These are phyloP conservation scores for Petrolisthes manimaculis DNA, from an alignment of 2,888 invertebrate genomes.

Conservation along the genomic window DNA sequence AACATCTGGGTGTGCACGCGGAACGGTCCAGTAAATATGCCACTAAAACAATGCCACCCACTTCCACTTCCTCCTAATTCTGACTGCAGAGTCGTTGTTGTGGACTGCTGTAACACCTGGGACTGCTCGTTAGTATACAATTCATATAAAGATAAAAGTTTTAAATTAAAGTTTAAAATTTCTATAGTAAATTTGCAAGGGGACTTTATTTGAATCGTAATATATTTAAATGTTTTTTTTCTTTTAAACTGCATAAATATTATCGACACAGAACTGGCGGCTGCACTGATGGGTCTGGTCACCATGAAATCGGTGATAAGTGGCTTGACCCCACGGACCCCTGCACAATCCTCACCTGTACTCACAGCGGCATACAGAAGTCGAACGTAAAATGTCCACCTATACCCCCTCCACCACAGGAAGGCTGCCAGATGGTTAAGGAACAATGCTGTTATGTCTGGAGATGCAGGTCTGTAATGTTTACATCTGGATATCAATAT, in stretches of 20 bases:
- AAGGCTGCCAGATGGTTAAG: neutral
- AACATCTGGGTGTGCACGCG: neutral
- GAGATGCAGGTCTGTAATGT: neutral
- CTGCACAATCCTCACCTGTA: neutral
- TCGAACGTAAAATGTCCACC: neutral
- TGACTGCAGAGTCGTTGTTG: neutral
- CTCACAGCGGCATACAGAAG: neutral
- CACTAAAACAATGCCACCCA: neutral
- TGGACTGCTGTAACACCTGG: neutral
- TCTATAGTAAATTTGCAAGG: too few relatives aligned
- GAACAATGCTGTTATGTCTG: slow-evolving; percentile 1
- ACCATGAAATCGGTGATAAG: neutral
- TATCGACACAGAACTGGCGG: neutral
- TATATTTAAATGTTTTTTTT: too few relatives aligned
- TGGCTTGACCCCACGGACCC: neutral
- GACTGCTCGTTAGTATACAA: neutral
- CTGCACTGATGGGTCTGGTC: neutral
- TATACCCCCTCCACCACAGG: neutral
- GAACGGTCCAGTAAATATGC: neutral
- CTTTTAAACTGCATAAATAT: too few relatives aligned
- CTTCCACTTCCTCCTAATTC: neutral
- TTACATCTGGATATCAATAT: too few relatives aligned
- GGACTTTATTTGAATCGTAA: too few relatives aligned
- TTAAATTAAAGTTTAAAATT: too few relatives aligned
- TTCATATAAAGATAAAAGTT: neutral